A percentile compares a stretch with the other conserved stretches of the same genome.
These are phyloP conservation scores for Siniperca obscura DNA, from an alignment of 2,797 vertebrate genomes.

Conservation along the genomic window DNA sequence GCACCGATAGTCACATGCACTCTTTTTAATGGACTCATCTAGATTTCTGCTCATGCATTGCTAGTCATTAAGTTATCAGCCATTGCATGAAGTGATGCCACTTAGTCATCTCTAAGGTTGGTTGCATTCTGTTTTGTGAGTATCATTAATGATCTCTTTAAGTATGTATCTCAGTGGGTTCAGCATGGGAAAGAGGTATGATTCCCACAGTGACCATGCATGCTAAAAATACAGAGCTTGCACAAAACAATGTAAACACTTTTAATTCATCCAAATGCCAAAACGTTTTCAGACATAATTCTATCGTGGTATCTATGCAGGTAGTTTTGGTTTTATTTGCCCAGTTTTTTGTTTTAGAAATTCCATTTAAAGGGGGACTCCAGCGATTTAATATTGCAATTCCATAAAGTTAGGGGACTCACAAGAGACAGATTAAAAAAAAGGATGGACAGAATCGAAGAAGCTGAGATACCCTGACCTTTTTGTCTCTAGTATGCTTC, in stretches of 20 bases:
- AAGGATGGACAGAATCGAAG: background rate
- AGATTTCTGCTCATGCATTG: slow-evolving; percentile 62
- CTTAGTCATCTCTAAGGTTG: slow-evolving; percentile 34
- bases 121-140: slow-evolving; percentile 31
- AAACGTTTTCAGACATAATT: background rate
- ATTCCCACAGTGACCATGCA: background rate
- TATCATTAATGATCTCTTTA: slow-evolving; percentile 18
- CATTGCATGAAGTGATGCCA: slow-evolving; percentile 54
- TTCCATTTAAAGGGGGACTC: background rate
- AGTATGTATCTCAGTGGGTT: slow-evolving; percentile 13
- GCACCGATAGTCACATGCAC: slow-evolving; percentile 46
- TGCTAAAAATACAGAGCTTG: background rate
- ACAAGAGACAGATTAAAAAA: background rate
- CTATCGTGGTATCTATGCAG: background rate
- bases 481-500: background rate
- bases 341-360: background rate
- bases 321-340: background rate
- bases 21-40: slow-evolving; percentile 44
- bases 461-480: background rate
- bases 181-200: background rate
- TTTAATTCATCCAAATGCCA: background rate
- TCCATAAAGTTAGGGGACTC: background rate
- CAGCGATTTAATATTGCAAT: background rate
- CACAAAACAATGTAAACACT: background rate
- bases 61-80: slow-evolving; percentile 35